Percentiles rank a stretch among this genome's conserved stretches.
Evolutionary conservation across 2,797 vertebrate genomes (phyloP).

Genomic region (Heteromormyrus szaboi): DNA sequence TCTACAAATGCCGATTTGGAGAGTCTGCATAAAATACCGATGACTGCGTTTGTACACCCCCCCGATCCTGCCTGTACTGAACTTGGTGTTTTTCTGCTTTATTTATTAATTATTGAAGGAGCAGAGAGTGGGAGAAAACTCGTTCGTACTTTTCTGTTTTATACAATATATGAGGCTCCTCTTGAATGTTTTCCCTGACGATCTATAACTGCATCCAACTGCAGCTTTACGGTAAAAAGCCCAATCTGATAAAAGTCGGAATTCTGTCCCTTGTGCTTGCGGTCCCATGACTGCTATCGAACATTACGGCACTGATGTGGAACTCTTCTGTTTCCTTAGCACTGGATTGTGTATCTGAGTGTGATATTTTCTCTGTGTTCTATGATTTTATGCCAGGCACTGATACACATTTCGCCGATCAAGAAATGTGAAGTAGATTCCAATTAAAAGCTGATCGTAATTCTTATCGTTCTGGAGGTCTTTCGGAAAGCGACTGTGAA

Average conservation of each 20-base stretch:
- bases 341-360: neutral
- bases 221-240: neutral
- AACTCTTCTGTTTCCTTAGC: neutral
- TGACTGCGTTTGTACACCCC: neutral
- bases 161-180: neutral
- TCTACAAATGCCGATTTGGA: neutral
- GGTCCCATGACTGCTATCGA: neutral
- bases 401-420: neutral
- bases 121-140: neutral
- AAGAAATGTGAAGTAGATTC: neutral
- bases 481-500: neutral
- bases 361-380: neutral
- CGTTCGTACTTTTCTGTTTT: neutral
- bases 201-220: neutral
- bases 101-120: neutral
- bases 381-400: neutral
- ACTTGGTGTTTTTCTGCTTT: neutral
- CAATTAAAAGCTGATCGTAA: constrained; percentile 2
- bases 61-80: neutral
- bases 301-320: neutral
- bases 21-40: neutral
- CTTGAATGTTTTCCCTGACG: neutral
- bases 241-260: neutral
- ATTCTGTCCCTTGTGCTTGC: neutral
- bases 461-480: neutral